Conservation (phyloP, 2,888 invertebrate species). For the Ectemnius continuus region DNA sequence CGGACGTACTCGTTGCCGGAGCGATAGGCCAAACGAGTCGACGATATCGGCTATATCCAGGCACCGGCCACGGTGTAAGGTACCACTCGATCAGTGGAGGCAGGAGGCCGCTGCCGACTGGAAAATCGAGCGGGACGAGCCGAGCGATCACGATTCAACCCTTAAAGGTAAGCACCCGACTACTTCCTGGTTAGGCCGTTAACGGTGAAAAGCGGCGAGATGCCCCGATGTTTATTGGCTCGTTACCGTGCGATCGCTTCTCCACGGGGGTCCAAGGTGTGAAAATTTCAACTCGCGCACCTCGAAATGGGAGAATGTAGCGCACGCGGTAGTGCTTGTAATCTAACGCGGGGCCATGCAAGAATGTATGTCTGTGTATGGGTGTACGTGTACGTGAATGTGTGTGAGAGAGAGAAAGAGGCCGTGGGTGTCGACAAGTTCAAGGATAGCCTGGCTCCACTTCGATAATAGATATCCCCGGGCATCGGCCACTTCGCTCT, state of each 20-base stretch:
- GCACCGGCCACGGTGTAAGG: constrained; percentile 30
- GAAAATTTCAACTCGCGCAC: constrained; percentile 52
- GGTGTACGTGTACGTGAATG: too few species aligned
- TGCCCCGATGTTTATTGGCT: constrained; percentile 56
- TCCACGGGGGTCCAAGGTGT: constrained; percentile 39
- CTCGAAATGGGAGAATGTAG: constrained; percentile 18
- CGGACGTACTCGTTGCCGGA: constrained; percentile 27
- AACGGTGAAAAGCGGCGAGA: constrained; percentile 55
- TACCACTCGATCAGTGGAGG: constrained; percentile 26
- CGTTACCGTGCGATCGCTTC: constrained; percentile 46
- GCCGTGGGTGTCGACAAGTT: constrained; percentile 41
- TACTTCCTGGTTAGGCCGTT: constrained; percentile 57
- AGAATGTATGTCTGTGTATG: not conserved
- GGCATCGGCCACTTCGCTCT: constrained; percentile 8
- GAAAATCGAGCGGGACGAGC: constrained; percentile 55
- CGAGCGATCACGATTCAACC: constrained; percentile 60
- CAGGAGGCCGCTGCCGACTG: constrained; percentile 32
- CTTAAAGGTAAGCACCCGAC: constrained; percentile 50
- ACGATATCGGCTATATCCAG: constrained; percentile 25
- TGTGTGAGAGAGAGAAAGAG: not conserved
- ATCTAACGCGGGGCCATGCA: constrained; percentile 23
- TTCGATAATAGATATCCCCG: constrained; percentile 21
- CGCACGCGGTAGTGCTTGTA: not conserved
- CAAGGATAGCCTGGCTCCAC: constrained; percentile 26
- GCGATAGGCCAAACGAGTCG: constrained; percentile 35